Base-by-base conservation (phyloP, 64 coral and sea anemone species). In the Porites lutea region DNA sequence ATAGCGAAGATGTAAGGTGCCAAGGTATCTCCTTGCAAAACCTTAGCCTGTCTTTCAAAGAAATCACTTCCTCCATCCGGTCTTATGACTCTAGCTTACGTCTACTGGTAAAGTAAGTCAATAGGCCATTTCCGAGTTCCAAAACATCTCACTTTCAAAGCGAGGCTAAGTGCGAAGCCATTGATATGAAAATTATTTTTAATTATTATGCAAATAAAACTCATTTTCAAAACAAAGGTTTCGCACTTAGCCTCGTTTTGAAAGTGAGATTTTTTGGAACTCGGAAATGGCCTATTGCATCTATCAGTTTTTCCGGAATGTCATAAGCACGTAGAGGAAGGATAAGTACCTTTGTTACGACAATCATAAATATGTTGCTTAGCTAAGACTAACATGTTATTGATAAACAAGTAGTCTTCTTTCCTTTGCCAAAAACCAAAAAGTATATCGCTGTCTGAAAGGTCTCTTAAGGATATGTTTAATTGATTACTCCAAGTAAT, bases 31-130 rank as follows among this genome's bases (percentile, higher is more conserved):
- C 69, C 86, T 74, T 88, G 86, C 67, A 88, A 58, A 73, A 88
- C 86, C n/a, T 68, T 69, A 19, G 86, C 69, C 73, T 88, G 66
- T 21, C 72, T 88, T 74, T 75, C 59, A 54, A 75, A 75, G 86
- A 75, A 74, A 23, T 66, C 59, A 64, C 59, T 84, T 48, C 65
- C 81, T 84, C 81, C 81, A 37, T 84, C 81, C 60, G 59, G 81
- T 86, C n/a, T 86, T 44, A 86, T 86, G 37, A 86, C 82, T 27
- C 23, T 12, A 63, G 82, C 82, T 86, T 86, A 70, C 59, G 61
- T 86, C 22, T 66, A 49, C 64, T 23, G 63, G 43, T 86, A 74
- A 59, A 88, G 55, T 20, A 70, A 21, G 64, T 13, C 64, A 67
- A 67, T 67, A 37, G 27, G 27, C 27, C 27, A 37, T 37, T 37